phyloP scores from a whole-genome alignment of 2,113 vertebrate species.

The Anarrhichthys ocellatus region DNA sequence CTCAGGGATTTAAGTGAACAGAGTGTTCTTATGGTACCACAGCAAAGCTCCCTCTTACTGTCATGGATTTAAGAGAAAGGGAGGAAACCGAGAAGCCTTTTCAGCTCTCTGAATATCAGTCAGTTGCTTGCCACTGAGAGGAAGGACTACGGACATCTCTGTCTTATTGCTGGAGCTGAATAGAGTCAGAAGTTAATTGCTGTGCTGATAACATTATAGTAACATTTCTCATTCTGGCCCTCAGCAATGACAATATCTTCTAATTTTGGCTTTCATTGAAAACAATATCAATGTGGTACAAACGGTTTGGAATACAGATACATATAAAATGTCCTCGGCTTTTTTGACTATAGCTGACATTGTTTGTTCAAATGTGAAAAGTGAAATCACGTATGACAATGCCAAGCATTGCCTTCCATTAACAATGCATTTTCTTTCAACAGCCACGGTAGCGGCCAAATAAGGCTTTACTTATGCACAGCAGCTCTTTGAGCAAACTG shows the following conservation, averaged over 20 bases:
- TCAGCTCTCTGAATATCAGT: constrained; percentile 48
- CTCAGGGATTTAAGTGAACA: constrained; percentile 72
- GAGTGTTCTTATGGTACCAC: constrained; percentile 53
- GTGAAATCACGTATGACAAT: neutral
- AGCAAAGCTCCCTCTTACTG: constrained; percentile 52
- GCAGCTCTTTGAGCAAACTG: neutral
- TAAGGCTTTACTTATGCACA: neutral
- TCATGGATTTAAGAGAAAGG: constrained; percentile 68
- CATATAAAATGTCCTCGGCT: neutral
- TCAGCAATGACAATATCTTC: constrained; percentile 23
- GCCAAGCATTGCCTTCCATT: neutral
- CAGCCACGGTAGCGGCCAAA: neutral
- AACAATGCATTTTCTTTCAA: neutral
- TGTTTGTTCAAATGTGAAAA: constrained; percentile 2
- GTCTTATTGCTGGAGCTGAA: constrained; percentile 25
- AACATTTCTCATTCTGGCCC: constrained; percentile 35
- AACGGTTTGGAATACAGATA: constrained; percentile 19
- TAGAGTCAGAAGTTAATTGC: constrained; percentile 40
- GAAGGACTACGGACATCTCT: constrained; percentile 37
- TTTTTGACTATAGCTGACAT: neutral
- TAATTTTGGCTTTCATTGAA: constrained; percentile 35
- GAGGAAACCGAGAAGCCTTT: constrained; percentile 41
- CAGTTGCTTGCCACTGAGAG: constrained; percentile 19
- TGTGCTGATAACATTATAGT: constrained; percentile 47
- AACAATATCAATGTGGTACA: constrained; percentile 3